Conservation (phyloP, 2,888 invertebrate genomes). For the Chromoteleia sp. region DNA sequence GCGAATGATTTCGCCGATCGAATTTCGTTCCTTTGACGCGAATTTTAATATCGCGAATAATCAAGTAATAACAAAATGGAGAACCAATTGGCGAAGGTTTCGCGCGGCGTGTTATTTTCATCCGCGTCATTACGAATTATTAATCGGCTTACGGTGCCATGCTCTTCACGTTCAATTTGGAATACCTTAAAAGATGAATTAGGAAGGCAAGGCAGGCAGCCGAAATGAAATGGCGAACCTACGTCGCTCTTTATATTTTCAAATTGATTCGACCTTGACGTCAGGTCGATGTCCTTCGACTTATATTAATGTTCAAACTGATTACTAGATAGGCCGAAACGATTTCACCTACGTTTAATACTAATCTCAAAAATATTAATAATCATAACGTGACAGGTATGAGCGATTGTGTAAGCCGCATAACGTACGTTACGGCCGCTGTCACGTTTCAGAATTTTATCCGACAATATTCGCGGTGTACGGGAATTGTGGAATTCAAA, state of each 20-base stretch:
- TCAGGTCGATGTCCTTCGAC: conserved; percentile 65
- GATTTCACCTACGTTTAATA: conserved; percentile 53
- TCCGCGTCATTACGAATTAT: conserved; percentile 62
- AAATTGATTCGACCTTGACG: conserved; percentile 68
- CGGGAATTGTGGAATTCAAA: conserved; percentile 49
- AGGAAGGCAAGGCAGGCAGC: conserved; percentile 55
- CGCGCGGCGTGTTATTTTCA: conserved; percentile 56
- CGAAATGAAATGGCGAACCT: conserved; percentile 44
- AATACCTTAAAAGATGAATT: conserved; percentile 65
- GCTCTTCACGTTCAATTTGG: conserved; percentile 63
- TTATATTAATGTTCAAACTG: conserved; percentile 58
- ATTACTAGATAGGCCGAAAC: conserved; percentile 63
- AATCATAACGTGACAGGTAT: conserved; percentile 49
- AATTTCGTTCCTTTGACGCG: neutral
- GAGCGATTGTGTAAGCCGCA: conserved; percentile 49
- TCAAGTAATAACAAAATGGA: conserved; percentile 31
- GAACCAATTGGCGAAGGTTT: conserved; percentile 35
- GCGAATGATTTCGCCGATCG: neutral
- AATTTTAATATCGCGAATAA: conserved; percentile 4
- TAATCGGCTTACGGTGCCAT: conserved; percentile 64
- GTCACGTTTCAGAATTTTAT: conserved; percentile 23
- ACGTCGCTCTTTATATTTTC: conserved; percentile 60
- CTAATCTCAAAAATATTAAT: conserved; percentile 62
- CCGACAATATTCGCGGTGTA: conserved; percentile 16
- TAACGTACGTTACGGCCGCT: conserved; percentile 41